Conservation (phyloP, 2,797 vertebrate species). For the Coregonus ussuriensis region DNA sequence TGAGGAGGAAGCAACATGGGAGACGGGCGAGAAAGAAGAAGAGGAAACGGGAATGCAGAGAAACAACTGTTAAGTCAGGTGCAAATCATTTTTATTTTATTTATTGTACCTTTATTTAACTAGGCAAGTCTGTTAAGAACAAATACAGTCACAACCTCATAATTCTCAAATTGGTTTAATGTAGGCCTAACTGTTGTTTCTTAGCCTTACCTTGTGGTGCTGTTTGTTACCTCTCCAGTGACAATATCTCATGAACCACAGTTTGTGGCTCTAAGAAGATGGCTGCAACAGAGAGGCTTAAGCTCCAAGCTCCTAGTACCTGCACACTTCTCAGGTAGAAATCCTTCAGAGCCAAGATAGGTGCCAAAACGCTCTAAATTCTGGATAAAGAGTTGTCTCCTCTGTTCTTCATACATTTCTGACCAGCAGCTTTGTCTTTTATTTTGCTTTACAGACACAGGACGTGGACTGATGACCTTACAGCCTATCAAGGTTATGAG, state of each 20-base stretch:
- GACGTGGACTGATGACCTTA: conserved; percentile 86
- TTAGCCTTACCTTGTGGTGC: background rate
- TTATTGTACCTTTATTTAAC: no score
- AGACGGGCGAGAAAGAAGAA: conserved; percentile 56
- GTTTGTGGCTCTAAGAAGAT: conserved; percentile 84
- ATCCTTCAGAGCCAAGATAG: background rate
- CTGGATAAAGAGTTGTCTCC: background rate
- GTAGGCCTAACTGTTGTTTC: no score
- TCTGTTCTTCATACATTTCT: background rate
- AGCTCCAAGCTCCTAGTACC: conserved; percentile 77
- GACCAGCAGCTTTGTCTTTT: background rate
- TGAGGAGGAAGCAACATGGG: conserved; percentile 2
- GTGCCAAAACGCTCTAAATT: background rate
- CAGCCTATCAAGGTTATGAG: conserved; percentile 75
- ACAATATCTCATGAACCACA: conserved; percentile 76
- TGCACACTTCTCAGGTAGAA: conserved; percentile 79
- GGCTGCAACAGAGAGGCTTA: conserved; percentile 86
- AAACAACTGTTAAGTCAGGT: conserved; percentile 43
- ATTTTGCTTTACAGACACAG: conserved; percentile 76
- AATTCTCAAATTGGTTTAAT: background rate
- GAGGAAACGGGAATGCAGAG: conserved; percentile 33
- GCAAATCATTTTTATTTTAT: background rate
- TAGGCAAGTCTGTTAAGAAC: no score
- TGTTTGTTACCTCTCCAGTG: conserved; percentile 65
- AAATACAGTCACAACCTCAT: background rate